These are phyloP conservation scores for Cephalopholis sonnerati DNA, from an alignment of 2,113 vertebrate species.

Conservation along the genomic window DNA sequence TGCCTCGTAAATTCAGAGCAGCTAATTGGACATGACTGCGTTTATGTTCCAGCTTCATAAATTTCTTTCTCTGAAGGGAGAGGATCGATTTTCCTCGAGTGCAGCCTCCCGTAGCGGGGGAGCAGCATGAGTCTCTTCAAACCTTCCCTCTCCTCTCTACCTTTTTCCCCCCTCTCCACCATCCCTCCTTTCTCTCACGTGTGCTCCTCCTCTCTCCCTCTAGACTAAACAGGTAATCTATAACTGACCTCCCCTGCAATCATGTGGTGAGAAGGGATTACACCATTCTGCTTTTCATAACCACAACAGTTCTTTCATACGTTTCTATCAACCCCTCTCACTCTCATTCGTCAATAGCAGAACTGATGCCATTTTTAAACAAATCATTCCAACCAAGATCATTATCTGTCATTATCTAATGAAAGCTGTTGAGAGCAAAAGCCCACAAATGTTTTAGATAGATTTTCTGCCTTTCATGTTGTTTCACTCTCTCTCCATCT, in stretches of 20 bases:
- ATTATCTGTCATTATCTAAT: slow-evolving; percentile 46
- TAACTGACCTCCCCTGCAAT: slow-evolving; percentile 58
- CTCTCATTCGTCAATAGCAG: slow-evolving; percentile 32
- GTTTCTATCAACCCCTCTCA: slow-evolving; percentile 13
- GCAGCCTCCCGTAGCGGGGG: slow-evolving; percentile 57
- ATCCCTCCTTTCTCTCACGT: slow-evolving; percentile 43
- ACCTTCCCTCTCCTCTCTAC: slow-evolving; percentile 40
- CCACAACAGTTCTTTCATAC: slow-evolving; percentile 14
- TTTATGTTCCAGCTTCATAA: slow-evolving; percentile 84
- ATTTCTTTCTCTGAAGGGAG: slow-evolving; percentile 81
- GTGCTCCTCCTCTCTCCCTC: slow-evolving; percentile 24
- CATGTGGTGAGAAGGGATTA: slow-evolving; percentile 35
- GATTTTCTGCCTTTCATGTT: slow-evolving; percentile 13
- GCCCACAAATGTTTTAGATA: not conserved
- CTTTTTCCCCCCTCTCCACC: not conserved
- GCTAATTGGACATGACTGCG: slow-evolving; percentile 86
- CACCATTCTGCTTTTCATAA: slow-evolving; percentile 6
- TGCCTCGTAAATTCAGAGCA: slow-evolving; percentile 76
- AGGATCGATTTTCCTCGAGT: slow-evolving; percentile 82
- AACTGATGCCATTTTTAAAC: slow-evolving; percentile 20
- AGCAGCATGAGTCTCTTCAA: slow-evolving; percentile 57
- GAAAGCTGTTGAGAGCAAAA: slow-evolving; percentile 8
- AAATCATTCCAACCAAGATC: slow-evolving; percentile 32
- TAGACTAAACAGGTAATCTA: slow-evolving; percentile 68
- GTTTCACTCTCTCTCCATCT: not conserved